These are phyloP conservation scores for Macrotus californicus DNA, from an alignment of 2,113 vertebrate species.

Conservation along the genomic window DNA sequence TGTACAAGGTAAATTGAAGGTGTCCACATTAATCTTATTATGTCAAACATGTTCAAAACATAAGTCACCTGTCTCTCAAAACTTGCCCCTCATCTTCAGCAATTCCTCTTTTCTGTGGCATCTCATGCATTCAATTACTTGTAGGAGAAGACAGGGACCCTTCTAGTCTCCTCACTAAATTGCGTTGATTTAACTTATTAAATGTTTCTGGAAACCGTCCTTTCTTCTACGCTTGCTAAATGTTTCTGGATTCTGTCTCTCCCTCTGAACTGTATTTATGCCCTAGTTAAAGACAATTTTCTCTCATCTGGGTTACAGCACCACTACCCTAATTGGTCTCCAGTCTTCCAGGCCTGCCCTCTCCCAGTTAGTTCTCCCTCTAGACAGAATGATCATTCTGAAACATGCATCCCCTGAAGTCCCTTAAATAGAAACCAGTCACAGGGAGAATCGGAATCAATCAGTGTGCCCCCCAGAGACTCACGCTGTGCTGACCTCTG, in stretches of 20 bases:
- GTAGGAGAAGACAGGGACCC: not conserved
- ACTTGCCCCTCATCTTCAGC: not conserved
- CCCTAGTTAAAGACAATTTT: not conserved
- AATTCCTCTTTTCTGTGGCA: not conserved
- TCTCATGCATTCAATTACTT: not conserved
- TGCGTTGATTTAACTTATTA: not conserved
- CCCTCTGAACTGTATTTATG: not conserved
- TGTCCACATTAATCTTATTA: not conserved
- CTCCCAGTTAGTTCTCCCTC: not conserved
- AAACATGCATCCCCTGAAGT: not conserved
- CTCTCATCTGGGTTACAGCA: not conserved
- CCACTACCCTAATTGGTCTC: not conserved
- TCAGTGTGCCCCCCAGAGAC: not conserved
- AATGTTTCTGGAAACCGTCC: not conserved
- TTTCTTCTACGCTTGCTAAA: not conserved
- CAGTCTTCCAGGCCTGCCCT: not conserved
- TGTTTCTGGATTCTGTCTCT: not conserved
- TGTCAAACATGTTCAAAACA: not conserved
- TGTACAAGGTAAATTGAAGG: not conserved
- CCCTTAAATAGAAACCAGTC: not conserved
- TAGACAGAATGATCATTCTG: not conserved
- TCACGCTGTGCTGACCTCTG: rapidly evolving
- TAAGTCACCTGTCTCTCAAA: not conserved
- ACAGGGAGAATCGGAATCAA: not conserved
- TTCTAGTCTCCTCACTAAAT: not conserved